Conservation (phyloP, 2,797 vertebrate species). For the Falco novaeseelandiae region DNA sequence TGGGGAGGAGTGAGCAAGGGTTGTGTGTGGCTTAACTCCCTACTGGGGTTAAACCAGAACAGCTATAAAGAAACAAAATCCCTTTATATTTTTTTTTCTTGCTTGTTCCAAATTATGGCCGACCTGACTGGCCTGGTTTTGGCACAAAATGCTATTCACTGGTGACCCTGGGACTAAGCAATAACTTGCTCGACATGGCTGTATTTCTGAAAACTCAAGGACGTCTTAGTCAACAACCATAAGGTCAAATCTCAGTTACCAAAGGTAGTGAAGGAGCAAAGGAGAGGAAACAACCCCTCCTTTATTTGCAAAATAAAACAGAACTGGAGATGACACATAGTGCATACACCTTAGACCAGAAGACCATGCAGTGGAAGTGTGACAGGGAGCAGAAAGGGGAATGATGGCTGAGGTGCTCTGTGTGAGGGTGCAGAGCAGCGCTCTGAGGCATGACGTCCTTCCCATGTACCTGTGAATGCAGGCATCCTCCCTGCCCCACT, state of each 20-base stretch:
- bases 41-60: not conserved
- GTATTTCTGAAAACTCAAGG: not conserved
- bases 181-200: not conserved
- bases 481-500: not conserved
- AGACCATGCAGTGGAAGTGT: not conserved
- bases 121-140: not conserved
- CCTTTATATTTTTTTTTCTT: not conserved
- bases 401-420: not conserved
- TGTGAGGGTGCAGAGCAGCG: not conserved
- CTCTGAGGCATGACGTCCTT: not conserved
- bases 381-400: not conserved
- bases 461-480: not conserved
- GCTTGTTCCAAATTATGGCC: not conserved
- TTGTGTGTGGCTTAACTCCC: not conserved
- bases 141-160: not conserved
- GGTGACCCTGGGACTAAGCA: not conserved
- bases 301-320: not conserved
- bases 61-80: not conserved
- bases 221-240: not conserved
- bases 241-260: not conserved
- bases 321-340: not conserved
- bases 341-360: fast-evolving
- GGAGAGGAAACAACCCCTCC: not conserved
- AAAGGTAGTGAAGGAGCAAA: not conserved
- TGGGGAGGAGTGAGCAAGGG: fast-evolving